A percentile compares a stretch with the other conserved stretches of the same genome.
Conservation (phyloP, 2,888 invertebrate species). For the Helleia helle region DNA sequence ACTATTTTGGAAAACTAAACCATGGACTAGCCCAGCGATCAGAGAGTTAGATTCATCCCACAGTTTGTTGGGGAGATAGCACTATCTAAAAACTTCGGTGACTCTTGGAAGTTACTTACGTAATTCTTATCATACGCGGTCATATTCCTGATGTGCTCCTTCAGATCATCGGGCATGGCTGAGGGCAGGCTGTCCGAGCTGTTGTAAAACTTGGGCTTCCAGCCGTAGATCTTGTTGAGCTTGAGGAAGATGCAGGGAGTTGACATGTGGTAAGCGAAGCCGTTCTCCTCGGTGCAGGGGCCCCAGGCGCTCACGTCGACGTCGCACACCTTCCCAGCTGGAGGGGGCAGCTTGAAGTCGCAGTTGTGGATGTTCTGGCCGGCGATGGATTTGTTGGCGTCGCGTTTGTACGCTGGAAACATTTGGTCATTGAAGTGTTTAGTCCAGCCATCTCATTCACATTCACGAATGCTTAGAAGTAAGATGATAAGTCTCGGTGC, state of each 20-base stretch:
- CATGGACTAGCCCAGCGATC: too few species aligned
- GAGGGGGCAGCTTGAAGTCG: slow-evolving; percentile 80
- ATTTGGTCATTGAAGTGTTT: too few species aligned
- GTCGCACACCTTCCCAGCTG: slow-evolving; percentile 86
- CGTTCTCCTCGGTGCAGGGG: slow-evolving; percentile 87
- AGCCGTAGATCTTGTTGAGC: slow-evolving; percentile 94
- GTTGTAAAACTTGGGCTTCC: slow-evolving; percentile 89
- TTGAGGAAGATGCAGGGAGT: slow-evolving; percentile 96
- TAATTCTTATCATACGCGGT: slow-evolving; percentile 60
- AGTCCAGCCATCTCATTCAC: too few species aligned
- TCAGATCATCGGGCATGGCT: slow-evolving; percentile 83
- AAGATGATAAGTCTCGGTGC: too few species aligned
- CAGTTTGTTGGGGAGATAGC: too few species aligned
- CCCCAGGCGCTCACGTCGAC: slow-evolving; percentile 88
- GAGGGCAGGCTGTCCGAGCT: slow-evolving; percentile 78
- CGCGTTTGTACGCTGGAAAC: slow-evolving; percentile 80
- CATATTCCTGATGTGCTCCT: slow-evolving; percentile 77
- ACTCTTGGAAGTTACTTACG: slow-evolving; percentile 33
- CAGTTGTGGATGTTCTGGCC: slow-evolving; percentile 85
- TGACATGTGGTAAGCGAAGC: slow-evolving; percentile 92
- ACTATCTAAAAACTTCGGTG: background rate
- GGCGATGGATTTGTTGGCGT: slow-evolving; percentile 80
- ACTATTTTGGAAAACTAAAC: too few species aligned
- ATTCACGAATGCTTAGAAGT: too few species aligned
- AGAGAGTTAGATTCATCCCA: too few species aligned